phyloP scores from a whole-genome alignment of 2,113 vertebrate genomes.

The Tringa solitaria region DNA sequence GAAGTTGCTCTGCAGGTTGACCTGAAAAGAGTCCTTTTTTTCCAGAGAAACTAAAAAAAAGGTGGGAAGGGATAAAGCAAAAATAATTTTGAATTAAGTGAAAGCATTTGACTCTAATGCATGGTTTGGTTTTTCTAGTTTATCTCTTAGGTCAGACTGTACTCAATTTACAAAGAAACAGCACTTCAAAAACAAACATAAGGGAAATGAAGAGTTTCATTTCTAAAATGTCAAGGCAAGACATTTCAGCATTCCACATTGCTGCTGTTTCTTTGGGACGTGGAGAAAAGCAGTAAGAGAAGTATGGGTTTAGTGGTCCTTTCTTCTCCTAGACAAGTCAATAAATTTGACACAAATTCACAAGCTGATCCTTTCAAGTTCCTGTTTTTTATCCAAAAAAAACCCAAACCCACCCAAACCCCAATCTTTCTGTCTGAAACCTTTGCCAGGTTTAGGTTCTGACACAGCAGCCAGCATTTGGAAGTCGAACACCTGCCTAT shows the following conservation, averaged over 20 bases:
- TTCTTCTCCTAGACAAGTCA: background rate
- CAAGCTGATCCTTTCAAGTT: background rate
- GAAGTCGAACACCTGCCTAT: background rate
- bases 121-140: background rate
- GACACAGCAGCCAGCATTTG: background rate
- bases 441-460: background rate
- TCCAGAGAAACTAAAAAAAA: background rate
- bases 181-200: background rate
- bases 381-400: background rate
- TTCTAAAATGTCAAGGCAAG: conserved; percentile 12
- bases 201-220: background rate
- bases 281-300: background rate
- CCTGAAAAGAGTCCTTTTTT: conserved; percentile 16
- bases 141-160: conserved; percentile 7
- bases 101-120: background rate
- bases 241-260: background rate
- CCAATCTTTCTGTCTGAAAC: background rate
- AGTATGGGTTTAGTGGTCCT: background rate
- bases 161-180: background rate
- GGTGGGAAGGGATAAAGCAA: background rate
- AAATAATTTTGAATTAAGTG: background rate
- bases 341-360: background rate
- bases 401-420: accelerated
- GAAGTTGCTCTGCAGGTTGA: conserved; percentile 22
- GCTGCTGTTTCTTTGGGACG: background rate